Conservation (phyloP, 2,797 vertebrate genomes). For the Clarias platycephalus region DNA sequence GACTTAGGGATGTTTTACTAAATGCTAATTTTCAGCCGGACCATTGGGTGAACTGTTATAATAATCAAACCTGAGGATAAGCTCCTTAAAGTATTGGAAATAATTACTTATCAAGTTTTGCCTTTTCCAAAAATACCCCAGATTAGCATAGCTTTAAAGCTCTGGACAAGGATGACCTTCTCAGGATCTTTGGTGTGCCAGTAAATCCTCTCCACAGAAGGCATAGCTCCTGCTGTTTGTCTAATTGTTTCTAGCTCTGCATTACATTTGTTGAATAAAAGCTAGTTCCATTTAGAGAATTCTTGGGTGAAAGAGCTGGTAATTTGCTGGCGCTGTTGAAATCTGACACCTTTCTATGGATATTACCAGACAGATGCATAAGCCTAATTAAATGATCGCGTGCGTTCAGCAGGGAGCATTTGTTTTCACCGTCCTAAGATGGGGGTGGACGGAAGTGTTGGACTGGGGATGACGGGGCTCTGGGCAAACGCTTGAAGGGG, state of each 20-base stretch:
- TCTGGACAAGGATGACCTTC: constrained; percentile 54
- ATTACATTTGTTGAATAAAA: constrained; percentile 38
- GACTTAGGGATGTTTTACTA: not conserved
- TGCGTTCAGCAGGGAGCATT: constrained; percentile 82
- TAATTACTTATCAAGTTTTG: constrained; percentile 44
- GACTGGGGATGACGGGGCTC: constrained; percentile 48
- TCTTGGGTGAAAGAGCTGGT: constrained; percentile 64
- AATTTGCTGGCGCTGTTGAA: constrained; percentile 84
- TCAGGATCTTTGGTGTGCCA: constrained; percentile 44
- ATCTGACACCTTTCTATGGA: constrained; percentile 66
- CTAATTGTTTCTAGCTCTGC: constrained; percentile 56
- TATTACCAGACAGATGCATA: constrained; percentile 88
- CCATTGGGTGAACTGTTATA: not conserved
- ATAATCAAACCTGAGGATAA: constrained; percentile 28
- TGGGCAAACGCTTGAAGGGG: constrained; percentile 43
- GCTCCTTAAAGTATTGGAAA: constrained; percentile 27
- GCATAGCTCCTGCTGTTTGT: constrained; percentile 49
- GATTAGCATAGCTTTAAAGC: constrained; percentile 55
- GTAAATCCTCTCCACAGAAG: constrained; percentile 47
- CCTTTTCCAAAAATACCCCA: constrained; percentile 41
- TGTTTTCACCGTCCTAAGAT: constrained; percentile 60
- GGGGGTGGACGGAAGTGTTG: constrained; percentile 35
- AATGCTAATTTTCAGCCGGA: constrained; percentile 6
- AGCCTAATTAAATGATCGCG: constrained; percentile 94
- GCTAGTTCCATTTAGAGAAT: constrained; percentile 48